Conservation (phyloP, 2,797 vertebrate species). For the Mormyrus proboscirostris region DNA sequence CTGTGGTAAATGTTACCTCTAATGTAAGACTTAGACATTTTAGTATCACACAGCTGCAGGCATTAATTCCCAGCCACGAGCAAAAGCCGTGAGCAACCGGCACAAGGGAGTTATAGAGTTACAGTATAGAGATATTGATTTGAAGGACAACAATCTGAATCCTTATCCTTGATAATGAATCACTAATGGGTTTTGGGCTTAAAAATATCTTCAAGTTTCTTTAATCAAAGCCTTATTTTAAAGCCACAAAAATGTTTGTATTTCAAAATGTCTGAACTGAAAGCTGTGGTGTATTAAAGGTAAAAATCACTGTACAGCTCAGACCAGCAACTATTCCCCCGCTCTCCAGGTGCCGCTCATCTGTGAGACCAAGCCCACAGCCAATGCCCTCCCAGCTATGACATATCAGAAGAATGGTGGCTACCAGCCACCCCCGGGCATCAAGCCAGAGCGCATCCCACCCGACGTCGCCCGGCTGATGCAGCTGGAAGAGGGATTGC, state of each 20-base stretch:
- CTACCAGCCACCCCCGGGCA: conserved; percentile 58
- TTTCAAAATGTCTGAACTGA: background rate
- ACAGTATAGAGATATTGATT: background rate
- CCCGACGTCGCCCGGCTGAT: conserved; percentile 73
- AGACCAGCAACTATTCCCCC: background rate
- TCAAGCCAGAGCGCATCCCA: conserved; percentile 52
- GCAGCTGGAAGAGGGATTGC: conserved; percentile 78
- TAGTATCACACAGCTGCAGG: background rate
- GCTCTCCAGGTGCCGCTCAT: conserved; percentile 68
- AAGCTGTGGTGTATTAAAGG: background rate
- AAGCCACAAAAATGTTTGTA: background rate
- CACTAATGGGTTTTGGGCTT: background rate
- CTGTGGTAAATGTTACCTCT: background rate
- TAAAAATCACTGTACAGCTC: background rate
- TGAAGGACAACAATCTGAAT: background rate
- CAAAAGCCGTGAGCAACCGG: background rate
- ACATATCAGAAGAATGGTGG: conserved; percentile 83
- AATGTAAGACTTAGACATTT: background rate
- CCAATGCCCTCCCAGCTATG: conserved; percentile 68
- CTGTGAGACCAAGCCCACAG: conserved; percentile 73
- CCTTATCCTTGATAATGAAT: background rate
- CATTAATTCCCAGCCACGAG: background rate
- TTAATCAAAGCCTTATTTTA: background rate
- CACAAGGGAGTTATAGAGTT: background rate
- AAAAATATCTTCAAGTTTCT: background rate